Evolutionary conservation across 2,797 vertebrate species (phyloP).

Genomic region (Myotis pilosus): DNA sequence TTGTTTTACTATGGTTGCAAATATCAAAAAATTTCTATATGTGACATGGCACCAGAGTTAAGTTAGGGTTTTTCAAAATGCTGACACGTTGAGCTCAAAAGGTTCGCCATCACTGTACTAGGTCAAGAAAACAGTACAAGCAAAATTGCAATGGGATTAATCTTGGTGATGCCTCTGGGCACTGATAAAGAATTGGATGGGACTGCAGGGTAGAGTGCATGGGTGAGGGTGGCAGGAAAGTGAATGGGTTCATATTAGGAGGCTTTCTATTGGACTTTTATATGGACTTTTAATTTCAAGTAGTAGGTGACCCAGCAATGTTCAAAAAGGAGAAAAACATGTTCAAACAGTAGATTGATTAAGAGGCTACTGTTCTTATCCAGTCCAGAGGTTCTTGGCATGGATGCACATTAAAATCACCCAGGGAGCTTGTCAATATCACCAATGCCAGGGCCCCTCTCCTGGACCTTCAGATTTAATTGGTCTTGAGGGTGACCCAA

Average conservation of each 20-base stretch:
- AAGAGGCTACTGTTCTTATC: not conserved
- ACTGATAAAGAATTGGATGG: not conserved
- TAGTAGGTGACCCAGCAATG: not conserved
- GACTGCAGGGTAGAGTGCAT: not conserved
- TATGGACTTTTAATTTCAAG: not conserved
- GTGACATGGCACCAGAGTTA: too few species aligned
- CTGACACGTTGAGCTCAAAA: too few species aligned
- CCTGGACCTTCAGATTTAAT: not conserved
- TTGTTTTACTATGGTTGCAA: too few species aligned
- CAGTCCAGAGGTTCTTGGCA: not conserved
- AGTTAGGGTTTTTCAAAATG: too few species aligned
- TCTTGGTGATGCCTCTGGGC: not conserved
- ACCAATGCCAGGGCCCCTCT: not conserved
- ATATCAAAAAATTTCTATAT: too few species aligned
- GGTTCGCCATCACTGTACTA: not conserved
- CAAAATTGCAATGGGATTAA: constrained; percentile 6
- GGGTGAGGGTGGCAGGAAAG: not conserved
- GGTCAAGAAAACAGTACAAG: not conserved
- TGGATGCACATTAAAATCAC: not conserved
- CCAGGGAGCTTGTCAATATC: not conserved
- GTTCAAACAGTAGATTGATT: not conserved
- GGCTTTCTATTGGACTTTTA: not conserved
- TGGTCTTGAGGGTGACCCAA: not conserved
- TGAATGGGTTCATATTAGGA: not conserved
- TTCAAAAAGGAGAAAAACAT: not conserved